Evolutionary conservation across 2,113 vertebrate genomes (phyloP).

Genomic region (Proterorhinus semilunaris): DNA sequence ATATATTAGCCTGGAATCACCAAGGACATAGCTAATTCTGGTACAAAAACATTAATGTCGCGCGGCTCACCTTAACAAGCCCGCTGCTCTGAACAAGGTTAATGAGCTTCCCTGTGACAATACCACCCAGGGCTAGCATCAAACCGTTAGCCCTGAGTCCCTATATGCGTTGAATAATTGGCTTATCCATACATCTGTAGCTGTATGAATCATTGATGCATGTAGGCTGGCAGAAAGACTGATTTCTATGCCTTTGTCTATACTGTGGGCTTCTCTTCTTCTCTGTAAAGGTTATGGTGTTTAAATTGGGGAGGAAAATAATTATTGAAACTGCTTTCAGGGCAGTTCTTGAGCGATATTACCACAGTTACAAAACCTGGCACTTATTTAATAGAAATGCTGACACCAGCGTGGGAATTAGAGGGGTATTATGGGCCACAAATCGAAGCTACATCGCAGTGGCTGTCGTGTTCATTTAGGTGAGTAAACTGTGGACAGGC

Average conservation of each 20-base stretch:
- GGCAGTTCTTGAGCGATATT: conserved; percentile 19
- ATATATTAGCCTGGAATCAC: conserved; percentile 1
- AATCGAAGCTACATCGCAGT: conserved; percentile 1
- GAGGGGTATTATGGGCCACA: conserved; percentile 7
- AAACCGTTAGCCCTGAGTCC: conserved; percentile 31
- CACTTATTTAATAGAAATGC: conserved; percentile 24
- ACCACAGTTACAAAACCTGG: neutral
- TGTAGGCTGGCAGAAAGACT: conserved; percentile 8
- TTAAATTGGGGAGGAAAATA: conserved; percentile 8
- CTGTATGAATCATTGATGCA: conserved; percentile 52
- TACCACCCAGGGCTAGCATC: conserved; percentile 23
- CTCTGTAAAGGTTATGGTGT: conserved; percentile 28
- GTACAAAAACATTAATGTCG: neutral
- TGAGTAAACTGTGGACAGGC: no score
- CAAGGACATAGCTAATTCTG: neutral
- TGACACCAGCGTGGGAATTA: conserved; percentile 7
- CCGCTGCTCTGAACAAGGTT: conserved; percentile 29
- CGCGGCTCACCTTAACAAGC: conserved; percentile 4
- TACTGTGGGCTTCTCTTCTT: neutral
- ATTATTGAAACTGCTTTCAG: conserved; percentile 15
- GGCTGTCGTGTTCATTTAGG: neutral
- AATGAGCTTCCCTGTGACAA: conserved; percentile 37
- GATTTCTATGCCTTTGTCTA: conserved; percentile 19
- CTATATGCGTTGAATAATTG: conserved; percentile 36
- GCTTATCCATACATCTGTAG: conserved; percentile 34